Evolutionary conservation across 1,140 invertebrate genomes (phyloP), one percentile per base, ranked within the genome.

Genomic region (Euwallacea fornicatus): DNA sequence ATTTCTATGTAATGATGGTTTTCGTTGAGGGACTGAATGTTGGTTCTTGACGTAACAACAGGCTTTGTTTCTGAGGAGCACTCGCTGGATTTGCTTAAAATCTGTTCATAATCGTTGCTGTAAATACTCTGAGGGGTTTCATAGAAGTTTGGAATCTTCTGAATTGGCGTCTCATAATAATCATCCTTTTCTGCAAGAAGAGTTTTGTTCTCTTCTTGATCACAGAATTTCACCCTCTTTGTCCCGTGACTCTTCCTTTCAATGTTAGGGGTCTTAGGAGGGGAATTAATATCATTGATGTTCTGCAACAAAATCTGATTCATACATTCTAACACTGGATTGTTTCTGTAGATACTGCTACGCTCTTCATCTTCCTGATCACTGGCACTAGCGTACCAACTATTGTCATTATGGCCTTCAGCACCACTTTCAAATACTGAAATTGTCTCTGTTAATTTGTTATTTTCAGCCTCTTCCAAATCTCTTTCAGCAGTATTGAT

Each of bases 321-420:
- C 42, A 92, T 89, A 75, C 90, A 91, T 77, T 91, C 89, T 15
- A 91, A 79, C 1, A 92, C 90, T 2, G 90, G 90, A 81, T 91
- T 91, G 74, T 91, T 89, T 78, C 89, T 88, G 69, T 86, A 86
- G 77, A 86, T 83, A 77, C 88, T 87, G 77, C 86, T 85, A 2
- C 85, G 82, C 59, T 86, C 84, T 55, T 88, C 87, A 71, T 90
- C 88, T 75, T 90, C 89, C 7, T 87, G 87, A 73, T 90, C 88
- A 74, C 88, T 90, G 2, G 85, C 86, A 76, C 85, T 86, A 7
- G 86, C 85, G 77, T 90, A 90, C 89, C 89, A 90, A 75, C 89
- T 90, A 11, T 56, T 56, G 16, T 56, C 54, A 71, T 88, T 87
- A 76, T 86, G 88, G 2, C 84, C 82, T 74, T 85, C 85, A 58